These are phyloP conservation scores for Odontesthes bonariensis DNA, from an alignment of 2,113 vertebrate species.

Conservation along the genomic window DNA sequence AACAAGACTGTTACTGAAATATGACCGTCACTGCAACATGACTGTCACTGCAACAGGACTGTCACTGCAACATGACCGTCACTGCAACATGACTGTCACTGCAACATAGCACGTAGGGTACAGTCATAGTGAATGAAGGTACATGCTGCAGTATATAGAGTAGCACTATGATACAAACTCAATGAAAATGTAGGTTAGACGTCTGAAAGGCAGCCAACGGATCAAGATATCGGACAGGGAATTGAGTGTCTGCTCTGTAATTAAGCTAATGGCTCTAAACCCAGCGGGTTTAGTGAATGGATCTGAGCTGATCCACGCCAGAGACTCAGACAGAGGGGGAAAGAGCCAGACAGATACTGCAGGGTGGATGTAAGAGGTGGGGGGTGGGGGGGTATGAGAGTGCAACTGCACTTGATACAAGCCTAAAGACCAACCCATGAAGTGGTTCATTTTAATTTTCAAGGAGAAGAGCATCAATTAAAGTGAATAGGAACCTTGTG, in stretches of 20 bases:
- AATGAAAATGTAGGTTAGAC: slow-evolving; percentile 25
- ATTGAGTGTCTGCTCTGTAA: slow-evolving; percentile 64
- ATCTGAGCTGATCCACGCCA: slow-evolving; percentile 57
- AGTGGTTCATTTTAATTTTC: slow-evolving; percentile 7
- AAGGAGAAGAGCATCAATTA: not conserved
- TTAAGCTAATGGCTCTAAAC: slow-evolving; percentile 76
- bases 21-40: too few species aligned
- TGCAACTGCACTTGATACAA: not conserved
- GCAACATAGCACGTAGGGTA: not conserved
- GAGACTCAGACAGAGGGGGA: slow-evolving; percentile 45
- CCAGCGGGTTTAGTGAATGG: slow-evolving; percentile 61
- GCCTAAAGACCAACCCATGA: not conserved
- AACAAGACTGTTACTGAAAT: too few species aligned
- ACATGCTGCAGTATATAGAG: slow-evolving; percentile 5
- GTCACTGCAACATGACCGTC: too few species aligned
- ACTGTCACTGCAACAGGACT: too few species aligned
- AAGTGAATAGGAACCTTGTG: not conserved
- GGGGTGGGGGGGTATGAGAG: slow-evolving; percentile 12
- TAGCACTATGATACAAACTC: not conserved
- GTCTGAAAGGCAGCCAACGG: slow-evolving; percentile 49
- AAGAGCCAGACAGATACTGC: slow-evolving; percentile 10
- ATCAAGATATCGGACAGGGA: slow-evolving; percentile 62
- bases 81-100: slow-evolving; percentile 2
- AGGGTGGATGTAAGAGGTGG: slow-evolving; percentile 12
- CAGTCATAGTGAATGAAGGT: not conserved